Evolutionary conservation across 2,888 invertebrate genomes (phyloP), one percentile per base, ranked within the genome.

Genomic region (Tuberolachnus salignus): DNA sequence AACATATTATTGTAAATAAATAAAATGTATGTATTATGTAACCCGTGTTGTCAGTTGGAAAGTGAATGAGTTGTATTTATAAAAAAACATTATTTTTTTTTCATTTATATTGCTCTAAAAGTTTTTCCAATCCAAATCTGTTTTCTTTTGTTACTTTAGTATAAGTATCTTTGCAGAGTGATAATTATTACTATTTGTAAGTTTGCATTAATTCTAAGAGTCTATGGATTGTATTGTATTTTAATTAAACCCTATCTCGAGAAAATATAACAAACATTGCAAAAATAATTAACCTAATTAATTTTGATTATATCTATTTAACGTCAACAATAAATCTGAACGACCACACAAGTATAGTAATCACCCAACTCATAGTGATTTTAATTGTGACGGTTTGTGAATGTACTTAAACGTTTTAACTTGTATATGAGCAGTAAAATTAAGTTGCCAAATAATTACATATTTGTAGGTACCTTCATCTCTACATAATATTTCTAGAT

Each of bases 241-340:
- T 59, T n/a, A 61, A 72, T 72, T 72, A 72, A 63, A 72, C 14
- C 51, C 2, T 44, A 3, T n/a, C 57, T 13, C 9, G 23, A 14
- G 44, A n/a, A n/a, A 46, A 42, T 14, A 64, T 46, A 42, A 72
- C 0, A 66, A 21, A 9, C 59, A 55, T 59, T 78, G 78, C n/a
- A 42, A 21, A 34, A 69, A 69, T 16, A 69, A 69, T 78, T 69
- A 59, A 78, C 78, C 78, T n/a, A 78, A 78, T 78, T 78, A 69
- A 42, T 23, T 49, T 13, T 34, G 13, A 61, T 59, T 44, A 44
- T 2, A 51, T 51, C 19, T 44, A 64, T 57, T 66, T 66, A 66
- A 26, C 55, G 19, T 51, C 8, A 53, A 16, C 53, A 42, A 63
- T 53, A 23, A 63, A 73, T 34, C 8, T 3, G 13, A 63, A 63